Evolutionary conservation across 2,113 vertebrate genomes (phyloP), one percentile per base, ranked within the genome.

Genomic region (Cryptotis parvus): DNA sequence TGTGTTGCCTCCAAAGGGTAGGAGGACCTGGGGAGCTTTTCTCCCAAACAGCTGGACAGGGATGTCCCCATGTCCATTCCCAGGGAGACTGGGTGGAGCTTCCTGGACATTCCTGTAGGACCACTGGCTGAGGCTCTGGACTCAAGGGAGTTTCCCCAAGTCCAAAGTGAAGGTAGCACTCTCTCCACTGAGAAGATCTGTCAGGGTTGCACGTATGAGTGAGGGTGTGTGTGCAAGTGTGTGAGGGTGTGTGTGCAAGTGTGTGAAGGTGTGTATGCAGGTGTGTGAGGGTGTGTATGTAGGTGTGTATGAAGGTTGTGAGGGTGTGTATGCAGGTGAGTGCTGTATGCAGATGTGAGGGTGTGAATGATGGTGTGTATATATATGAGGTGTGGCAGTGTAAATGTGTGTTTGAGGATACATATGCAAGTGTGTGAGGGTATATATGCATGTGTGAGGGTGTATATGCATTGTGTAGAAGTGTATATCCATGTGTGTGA

Each of bases 41-140:
- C 84, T 6, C 3, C 22, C 78, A 41, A 58, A 78, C 22, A 52
- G 35, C 78, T 52, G 63, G 6, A 37, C 61, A 29, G 2, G 9
- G 7, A 20, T 9, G 33, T 76, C 45, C 66, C 33, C 26, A 66
- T 14, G 14, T n/a, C 84, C 61, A 35, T 55, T 4, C 68, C 24
- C 49, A 77, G 75, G 84, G 22, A 72, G 22, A 41, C 4, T 12
- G 16, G 33, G 22, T 5, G 39, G 27, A 15, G 0, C 24, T 31
- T 0, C 58, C 26, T 83, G 43, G 63, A 24, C 43, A 43, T 45
- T 16, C n/a, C 75, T 43, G 0, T 4, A 35, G 37, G 63, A 22
- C 18, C 52, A 15, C 22, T 43, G 41, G 33, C 10, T 73, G 89
- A n/a, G 93, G 49, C 77, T 89, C 70, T 79, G 45, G 86, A 68